Conservation (phyloP, 2,797 vertebrate species). For the Labroides dimidiatus region DNA sequence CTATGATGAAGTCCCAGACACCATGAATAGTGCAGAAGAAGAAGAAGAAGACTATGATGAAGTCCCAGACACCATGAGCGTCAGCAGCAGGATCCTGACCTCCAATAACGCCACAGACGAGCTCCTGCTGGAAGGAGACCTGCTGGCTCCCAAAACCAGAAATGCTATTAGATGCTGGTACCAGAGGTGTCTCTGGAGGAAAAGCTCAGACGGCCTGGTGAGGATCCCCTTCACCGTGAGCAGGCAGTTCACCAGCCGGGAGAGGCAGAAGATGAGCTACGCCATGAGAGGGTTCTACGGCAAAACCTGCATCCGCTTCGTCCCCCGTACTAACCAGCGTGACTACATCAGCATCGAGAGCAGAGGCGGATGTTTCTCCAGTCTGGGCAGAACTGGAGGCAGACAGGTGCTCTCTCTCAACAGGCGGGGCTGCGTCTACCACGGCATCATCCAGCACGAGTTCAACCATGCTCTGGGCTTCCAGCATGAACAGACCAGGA, state of each 20-base stretch:
- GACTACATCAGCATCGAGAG: constrained; percentile 60
- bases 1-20: constrained; percentile 18
- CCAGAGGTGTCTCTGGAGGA: constrained; percentile 52
- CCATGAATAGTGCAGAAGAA: no score
- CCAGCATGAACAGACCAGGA: constrained; percentile 81
- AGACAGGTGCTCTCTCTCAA: constrained; percentile 80
- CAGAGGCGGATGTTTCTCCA: constrained; percentile 70
- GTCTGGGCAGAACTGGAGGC: constrained; percentile 76
- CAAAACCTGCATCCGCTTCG: constrained; percentile 58
- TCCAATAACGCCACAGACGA: constrained; percentile 48
- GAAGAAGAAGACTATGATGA: constrained; percentile 21
- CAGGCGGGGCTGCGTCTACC: constrained; percentile 72
- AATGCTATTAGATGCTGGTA: constrained; percentile 50
- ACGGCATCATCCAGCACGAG: constrained; percentile 79
- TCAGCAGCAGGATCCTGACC: constrained; percentile 60
- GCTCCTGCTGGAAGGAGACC: constrained; percentile 55
- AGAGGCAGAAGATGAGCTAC: constrained; percentile 35
- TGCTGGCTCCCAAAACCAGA: constrained; percentile 50
- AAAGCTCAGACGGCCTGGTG: constrained; percentile 39
- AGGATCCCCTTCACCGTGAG: constrained; percentile 40
- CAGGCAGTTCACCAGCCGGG: constrained; percentile 7
- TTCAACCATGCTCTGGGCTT: constrained; percentile 79
- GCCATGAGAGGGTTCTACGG: constrained; percentile 33
- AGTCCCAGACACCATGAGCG: constrained; percentile 7
- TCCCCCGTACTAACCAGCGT: constrained; percentile 20